A percentile compares a stretch with the other conserved stretches of the same genome.
These are phyloP conservation scores for Disparrhopalites patrizii DNA, from an alignment of 2,888 invertebrate genomes.

Conservation along the genomic window DNA sequence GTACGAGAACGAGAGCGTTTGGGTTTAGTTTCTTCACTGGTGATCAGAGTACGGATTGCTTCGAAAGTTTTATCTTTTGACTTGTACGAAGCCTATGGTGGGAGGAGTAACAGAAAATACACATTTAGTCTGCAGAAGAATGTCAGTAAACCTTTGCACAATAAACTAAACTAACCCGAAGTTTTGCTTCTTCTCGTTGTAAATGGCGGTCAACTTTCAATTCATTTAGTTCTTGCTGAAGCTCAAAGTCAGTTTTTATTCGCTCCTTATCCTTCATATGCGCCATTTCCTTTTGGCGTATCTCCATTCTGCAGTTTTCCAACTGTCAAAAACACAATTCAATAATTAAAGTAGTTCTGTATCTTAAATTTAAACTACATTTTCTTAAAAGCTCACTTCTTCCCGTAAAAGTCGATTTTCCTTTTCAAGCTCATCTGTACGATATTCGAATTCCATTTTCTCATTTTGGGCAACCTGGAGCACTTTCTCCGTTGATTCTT, in stretches of 20 bases:
- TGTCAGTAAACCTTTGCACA: no score
- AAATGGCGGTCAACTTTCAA: slow-evolving; percentile 33
- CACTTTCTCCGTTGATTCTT: slow-evolving; percentile 31
- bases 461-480: slow-evolving; percentile 33
- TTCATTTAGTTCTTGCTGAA: slow-evolving; percentile 40
- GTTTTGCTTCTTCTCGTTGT: slow-evolving; percentile 38
- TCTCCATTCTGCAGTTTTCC: slow-evolving; percentile 34
- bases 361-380: neutral
- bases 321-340: slow-evolving; percentile 27
- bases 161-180: slow-evolving; percentile 29
- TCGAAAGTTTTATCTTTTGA: slow-evolving; percentile 41
- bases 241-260: slow-evolving; percentile 39
- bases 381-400: slow-evolving; percentile 25
- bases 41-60: slow-evolving; percentile 37
- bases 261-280: slow-evolving; percentile 40
- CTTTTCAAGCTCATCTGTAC: slow-evolving; percentile 33
- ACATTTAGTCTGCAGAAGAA: no score
- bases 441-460: slow-evolving; percentile 33
- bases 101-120: no score
- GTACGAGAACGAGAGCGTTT: slow-evolving; percentile 12
- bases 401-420: slow-evolving; percentile 33
- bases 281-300: slow-evolving; percentile 34
- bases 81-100: slow-evolving; percentile 36
- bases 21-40: neutral
- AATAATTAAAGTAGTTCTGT: neutral